Conservation (phyloP, 2,888 invertebrate genomes). For the Thecophora atra region DNA sequence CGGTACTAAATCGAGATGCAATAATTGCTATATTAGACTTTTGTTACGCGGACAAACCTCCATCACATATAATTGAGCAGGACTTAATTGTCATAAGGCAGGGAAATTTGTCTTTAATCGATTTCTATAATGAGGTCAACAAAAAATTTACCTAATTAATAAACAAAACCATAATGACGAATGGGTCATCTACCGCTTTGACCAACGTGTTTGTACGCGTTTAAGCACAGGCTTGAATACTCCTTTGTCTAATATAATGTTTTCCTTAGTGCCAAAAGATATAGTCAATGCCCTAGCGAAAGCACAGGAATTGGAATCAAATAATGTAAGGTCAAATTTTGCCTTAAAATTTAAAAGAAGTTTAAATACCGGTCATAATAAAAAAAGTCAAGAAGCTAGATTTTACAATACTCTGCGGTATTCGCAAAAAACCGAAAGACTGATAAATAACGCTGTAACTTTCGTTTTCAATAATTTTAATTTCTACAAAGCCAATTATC, state of each 20-base stretch:
- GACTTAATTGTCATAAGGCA: constrained; percentile 38
- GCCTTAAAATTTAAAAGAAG: constrained; percentile 1
- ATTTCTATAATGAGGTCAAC: constrained; percentile 5
- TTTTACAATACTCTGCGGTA: background rate
- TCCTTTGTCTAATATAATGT: constrained; percentile 17
- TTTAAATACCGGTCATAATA: background rate
- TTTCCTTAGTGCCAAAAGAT: constrained; percentile 3
- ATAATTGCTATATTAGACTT: constrained; percentile 39
- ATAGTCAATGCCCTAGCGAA: constrained; percentile 3
- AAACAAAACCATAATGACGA: constrained; percentile 13
- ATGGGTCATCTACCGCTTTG: background rate
- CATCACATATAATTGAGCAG: constrained; percentile 37
- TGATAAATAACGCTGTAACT: background rate
- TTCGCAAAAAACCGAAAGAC: background rate
- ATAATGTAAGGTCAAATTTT: background rate
- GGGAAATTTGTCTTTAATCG: constrained; percentile 25
- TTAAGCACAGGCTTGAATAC: constrained; percentile 10
- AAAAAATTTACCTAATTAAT: background rate
- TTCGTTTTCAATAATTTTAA: background rate
- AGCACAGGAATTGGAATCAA: constrained; percentile 16
- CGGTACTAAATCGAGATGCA: constrained; percentile 38
- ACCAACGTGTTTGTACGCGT: background rate
- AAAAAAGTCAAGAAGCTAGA: background rate
- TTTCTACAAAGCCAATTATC: background rate
- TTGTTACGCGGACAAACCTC: constrained; percentile 38